Percentiles rank a stretch among this genome's conserved stretches.
phyloP scores from a whole-genome alignment of 2,888 invertebrate species.

The Mesoligia furuncula region DNA sequence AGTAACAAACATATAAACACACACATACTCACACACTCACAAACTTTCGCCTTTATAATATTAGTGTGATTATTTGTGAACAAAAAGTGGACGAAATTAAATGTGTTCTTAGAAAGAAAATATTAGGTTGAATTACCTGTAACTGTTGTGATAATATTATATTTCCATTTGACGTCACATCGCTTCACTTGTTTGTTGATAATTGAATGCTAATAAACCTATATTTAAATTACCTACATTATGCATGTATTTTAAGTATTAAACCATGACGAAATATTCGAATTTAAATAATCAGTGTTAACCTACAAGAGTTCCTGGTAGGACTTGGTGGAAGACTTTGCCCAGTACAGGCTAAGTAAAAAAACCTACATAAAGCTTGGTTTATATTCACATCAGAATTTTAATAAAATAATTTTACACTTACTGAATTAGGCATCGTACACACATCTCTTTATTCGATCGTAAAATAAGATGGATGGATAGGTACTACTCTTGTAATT shows the following conservation, averaged over 20 bases:
- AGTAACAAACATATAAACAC: too few species aligned
- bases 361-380: not conserved
- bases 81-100: not conserved
- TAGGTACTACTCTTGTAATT: not conserved
- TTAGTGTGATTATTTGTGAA: not conserved
- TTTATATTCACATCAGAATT: not conserved
- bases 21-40: too few species aligned
- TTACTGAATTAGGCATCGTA: not conserved
- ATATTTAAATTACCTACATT: not conserved
- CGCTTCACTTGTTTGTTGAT: not conserved
- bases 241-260: not conserved
- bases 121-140: not conserved
- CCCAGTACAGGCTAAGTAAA: not conserved
- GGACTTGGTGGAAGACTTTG: not conserved
- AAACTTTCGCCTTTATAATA: too few species aligned
- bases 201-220: not conserved
- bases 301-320: not conserved
- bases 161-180: conserved; percentile 10
- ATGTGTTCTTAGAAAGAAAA: not conserved
- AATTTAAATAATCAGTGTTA: not conserved
- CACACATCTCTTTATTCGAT: not conserved
- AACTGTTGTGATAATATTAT: not conserved
- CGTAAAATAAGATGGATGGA: not conserved
- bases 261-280: not conserved
- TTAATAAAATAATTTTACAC: not conserved